Percentiles rank a stretch among this genome's conserved stretches.
These are phyloP conservation scores for Drosophila yakuba DNA, from an alignment of 1,140 invertebrate genomes.

Conservation along the genomic window DNA sequence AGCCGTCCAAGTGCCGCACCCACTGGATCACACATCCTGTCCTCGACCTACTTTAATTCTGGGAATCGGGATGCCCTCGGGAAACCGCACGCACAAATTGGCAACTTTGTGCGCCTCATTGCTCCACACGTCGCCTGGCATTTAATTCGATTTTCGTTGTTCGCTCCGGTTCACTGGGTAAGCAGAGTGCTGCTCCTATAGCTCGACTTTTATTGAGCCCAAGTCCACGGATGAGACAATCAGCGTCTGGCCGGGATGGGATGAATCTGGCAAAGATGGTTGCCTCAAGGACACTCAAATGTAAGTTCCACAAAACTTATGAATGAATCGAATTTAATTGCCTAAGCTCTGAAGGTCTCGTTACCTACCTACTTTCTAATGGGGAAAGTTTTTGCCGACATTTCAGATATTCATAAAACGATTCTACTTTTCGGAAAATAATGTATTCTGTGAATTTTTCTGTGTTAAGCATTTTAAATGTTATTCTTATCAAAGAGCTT, in stretches of 20 bases:
- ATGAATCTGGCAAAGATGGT: slow-evolving; percentile 1
- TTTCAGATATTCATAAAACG: background rate
- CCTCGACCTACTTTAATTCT: slow-evolving; percentile 56
- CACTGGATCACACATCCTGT: slow-evolving; percentile 36
- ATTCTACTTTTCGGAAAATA: background rate
- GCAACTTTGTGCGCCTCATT: slow-evolving; percentile 25
- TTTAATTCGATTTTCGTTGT: slow-evolving; percentile 38
- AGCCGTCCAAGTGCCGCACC: slow-evolving; percentile 37
- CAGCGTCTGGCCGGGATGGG: slow-evolving; percentile 14
- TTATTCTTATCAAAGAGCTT: no score
- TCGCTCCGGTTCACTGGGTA: slow-evolving; percentile 12
- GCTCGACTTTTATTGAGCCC: slow-evolving; percentile 33
- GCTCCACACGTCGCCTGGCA: slow-evolving; percentile 25
- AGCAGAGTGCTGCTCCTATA: background rate
- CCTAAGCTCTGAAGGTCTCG: background rate
- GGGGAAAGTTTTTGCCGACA: background rate
- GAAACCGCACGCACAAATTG: slow-evolving; percentile 46
- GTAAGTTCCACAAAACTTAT: slow-evolving; percentile 8
- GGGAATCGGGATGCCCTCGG: slow-evolving; percentile 38
- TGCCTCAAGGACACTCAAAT: slow-evolving; percentile 14
- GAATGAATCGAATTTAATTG: slow-evolving; percentile 29
- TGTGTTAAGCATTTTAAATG: no score
- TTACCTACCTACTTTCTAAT: background rate
- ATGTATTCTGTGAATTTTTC: background rate
- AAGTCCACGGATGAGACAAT: slow-evolving; percentile 10